Percentiles rank a stretch among this genome's conserved stretches.
Evolutionary conservation across 2,888 invertebrate genomes (phyloP).

Genomic region (Ptycholaimellus sp.): DNA sequence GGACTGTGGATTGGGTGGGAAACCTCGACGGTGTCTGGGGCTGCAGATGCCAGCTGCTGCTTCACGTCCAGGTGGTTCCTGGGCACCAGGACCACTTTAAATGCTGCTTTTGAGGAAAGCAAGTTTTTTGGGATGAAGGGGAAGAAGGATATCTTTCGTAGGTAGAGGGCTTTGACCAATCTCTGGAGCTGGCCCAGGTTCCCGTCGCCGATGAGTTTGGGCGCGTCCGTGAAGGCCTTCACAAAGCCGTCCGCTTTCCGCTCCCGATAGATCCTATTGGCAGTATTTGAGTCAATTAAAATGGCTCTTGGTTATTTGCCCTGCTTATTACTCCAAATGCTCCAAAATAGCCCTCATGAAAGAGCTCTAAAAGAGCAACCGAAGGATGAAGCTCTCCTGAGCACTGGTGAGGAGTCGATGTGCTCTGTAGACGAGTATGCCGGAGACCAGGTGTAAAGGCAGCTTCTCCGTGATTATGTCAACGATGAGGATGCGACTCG

Average conservation of each 20-base stretch:
- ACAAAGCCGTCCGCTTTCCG: slow-evolving; percentile 48
- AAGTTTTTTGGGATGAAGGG: neutral
- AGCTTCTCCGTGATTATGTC: slow-evolving; percentile 74
- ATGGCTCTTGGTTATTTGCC: no score
- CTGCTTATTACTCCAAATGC: no score
- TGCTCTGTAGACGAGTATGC: slow-evolving; percentile 66
- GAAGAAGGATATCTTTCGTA: slow-evolving; percentile 32
- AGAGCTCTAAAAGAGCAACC: no score
- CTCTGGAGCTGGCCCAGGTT: slow-evolving; percentile 74
- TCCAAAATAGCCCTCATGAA: no score
- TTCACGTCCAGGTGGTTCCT: slow-evolving; percentile 16
- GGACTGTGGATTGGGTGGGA: no score
- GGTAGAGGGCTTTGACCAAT: slow-evolving; percentile 74
- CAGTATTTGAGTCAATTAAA: no score
- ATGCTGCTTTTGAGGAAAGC: neutral
- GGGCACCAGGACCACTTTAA: slow-evolving; percentile 15
- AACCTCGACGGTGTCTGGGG: no score
- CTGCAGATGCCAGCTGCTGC: no score
- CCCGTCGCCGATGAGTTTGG: slow-evolving; percentile 45
- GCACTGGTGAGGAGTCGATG: slow-evolving; percentile 34
- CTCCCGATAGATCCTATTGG: slow-evolving; percentile 69
- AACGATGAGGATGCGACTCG: slow-evolving; percentile 75
- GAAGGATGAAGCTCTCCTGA: slow-evolving; percentile 21
- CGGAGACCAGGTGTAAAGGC: slow-evolving; percentile 62
- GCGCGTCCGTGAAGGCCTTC: slow-evolving; percentile 43